These are phyloP conservation scores for Diaphora mendica DNA, from an alignment of 2,888 invertebrate species.

Conservation along the genomic window DNA sequence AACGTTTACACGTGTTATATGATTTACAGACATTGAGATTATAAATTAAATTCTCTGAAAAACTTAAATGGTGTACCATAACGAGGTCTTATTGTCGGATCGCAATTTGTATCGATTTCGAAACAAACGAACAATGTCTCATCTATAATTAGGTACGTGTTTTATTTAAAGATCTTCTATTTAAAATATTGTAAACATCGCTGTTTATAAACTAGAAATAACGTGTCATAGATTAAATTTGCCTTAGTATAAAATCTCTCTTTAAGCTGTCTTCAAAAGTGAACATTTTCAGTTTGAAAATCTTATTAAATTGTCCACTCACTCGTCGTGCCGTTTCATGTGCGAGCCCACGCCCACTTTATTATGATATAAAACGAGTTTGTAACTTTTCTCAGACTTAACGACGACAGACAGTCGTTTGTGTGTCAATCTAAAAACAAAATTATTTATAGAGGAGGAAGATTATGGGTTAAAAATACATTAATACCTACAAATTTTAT, in stretches of 20 bases:
- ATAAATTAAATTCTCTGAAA: not conserved
- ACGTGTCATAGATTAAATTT: not conserved
- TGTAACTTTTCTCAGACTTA: constrained; percentile 24
- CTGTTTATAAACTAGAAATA: not conserved
- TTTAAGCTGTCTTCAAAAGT: constrained; percentile 16
- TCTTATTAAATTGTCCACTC: constrained; percentile 7
- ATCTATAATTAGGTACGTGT: not conserved
- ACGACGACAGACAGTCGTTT: constrained; percentile 28
- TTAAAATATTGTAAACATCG: not conserved
- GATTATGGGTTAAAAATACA: constrained; percentile 26
- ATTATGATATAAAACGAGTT: constrained; percentile 21
- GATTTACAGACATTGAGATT: not conserved
- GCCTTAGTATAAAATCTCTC: not conserved
- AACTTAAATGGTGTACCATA: not conserved
- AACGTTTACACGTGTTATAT: not conserved
- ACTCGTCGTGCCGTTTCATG: constrained; percentile 14
- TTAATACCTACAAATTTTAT: constrained; percentile 32
- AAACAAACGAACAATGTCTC: not conserved
- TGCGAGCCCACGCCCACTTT: constrained; percentile 19
- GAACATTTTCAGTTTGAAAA: constrained; percentile 25
- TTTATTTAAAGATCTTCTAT: not conserved
- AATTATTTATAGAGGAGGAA: constrained; percentile 25
- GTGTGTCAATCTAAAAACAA: constrained; percentile 36
- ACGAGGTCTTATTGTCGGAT: not conserved
- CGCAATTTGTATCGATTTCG: not conserved